Conservation (phyloP, 2,888 invertebrate genomes). For the Xestia rhomboidea region DNA sequence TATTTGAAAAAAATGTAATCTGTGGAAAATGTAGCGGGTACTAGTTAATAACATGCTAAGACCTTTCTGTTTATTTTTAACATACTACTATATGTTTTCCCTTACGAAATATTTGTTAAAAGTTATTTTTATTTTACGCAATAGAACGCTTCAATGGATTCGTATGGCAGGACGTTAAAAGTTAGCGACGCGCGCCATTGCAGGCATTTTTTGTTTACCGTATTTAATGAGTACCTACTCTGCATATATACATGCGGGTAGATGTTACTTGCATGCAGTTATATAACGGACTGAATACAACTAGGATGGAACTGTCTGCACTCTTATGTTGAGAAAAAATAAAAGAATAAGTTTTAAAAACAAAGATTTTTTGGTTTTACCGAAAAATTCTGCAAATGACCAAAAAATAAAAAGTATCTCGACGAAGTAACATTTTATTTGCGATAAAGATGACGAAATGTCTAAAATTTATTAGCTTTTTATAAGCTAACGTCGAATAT, state of each 20-base stretch:
- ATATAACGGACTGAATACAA: not conserved
- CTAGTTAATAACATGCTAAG: not conserved
- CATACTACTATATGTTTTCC: not conserved
- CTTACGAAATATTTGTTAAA: not conserved
- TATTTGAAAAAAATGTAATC: not conserved
- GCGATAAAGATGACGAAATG: not conserved
- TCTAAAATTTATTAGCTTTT: not conserved
- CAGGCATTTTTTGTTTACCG: constrained; percentile 23
- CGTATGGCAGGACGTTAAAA: not conserved
- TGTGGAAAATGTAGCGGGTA: not conserved
- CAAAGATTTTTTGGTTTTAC: not conserved
- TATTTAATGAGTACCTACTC: constrained; percentile 12
- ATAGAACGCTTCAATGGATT: constrained; percentile 4
- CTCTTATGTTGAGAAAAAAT: not conserved
- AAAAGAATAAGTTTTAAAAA: not conserved
- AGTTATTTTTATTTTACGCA: constrained; percentile 1
- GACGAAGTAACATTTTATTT: not conserved
- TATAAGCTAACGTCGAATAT: not conserved
- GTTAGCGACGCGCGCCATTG: constrained; percentile 19
- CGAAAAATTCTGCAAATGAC: not conserved
- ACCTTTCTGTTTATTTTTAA: not conserved
- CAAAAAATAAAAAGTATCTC: not conserved
- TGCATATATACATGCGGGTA: constrained; percentile 1
- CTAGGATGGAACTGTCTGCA: not conserved
- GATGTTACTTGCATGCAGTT: constrained; percentile 36